phyloP scores from a whole-genome alignment of 2,888 invertebrate species.

The Taphrorychus bicolor region DNA sequence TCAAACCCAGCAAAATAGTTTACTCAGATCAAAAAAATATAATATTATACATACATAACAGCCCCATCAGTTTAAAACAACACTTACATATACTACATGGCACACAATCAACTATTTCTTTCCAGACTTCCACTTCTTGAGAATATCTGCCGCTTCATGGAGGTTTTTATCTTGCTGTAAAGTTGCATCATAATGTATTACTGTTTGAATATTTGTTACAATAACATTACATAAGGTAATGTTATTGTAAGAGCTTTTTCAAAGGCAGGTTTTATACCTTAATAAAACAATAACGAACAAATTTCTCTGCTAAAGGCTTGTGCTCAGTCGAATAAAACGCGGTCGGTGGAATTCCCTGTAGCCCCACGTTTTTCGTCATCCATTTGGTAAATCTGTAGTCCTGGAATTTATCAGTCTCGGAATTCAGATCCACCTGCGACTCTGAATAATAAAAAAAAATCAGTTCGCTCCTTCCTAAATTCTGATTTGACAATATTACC shows the following conservation, averaged over 20 bases:
- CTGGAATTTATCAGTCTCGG: slow-evolving; percentile 74
- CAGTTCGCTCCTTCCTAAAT: no score
- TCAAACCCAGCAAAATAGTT: no score
- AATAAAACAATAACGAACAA: slow-evolving; percentile 92
- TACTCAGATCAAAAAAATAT: no score
- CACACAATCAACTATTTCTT: slow-evolving; percentile 2
- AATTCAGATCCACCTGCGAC: slow-evolving; percentile 70
- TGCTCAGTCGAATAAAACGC: slow-evolving; percentile 88
- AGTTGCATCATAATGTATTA: slow-evolving; percentile 15
- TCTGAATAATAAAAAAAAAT: slow-evolving; percentile 62
- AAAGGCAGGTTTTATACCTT: slow-evolving; percentile 71
- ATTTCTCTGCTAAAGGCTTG: slow-evolving; percentile 83
- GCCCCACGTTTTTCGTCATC: slow-evolving; percentile 90
- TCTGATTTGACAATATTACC: slow-evolving; percentile 58
- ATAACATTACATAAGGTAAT: no score
- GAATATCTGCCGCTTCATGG: slow-evolving; percentile 68
- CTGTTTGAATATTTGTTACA: no score
- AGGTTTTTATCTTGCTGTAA: slow-evolving; percentile 79
- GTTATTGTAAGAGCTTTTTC: no score
- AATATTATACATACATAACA: neutral
- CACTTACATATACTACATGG: neutral
- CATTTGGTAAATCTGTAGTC: slow-evolving; percentile 96
- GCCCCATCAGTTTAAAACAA: neutral
- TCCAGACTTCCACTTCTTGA: slow-evolving; percentile 65
- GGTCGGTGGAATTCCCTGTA: slow-evolving; percentile 93